phyloP scores from a whole-genome alignment of 2,888 invertebrate genomes.

The Oxyscelio sp. region DNA sequence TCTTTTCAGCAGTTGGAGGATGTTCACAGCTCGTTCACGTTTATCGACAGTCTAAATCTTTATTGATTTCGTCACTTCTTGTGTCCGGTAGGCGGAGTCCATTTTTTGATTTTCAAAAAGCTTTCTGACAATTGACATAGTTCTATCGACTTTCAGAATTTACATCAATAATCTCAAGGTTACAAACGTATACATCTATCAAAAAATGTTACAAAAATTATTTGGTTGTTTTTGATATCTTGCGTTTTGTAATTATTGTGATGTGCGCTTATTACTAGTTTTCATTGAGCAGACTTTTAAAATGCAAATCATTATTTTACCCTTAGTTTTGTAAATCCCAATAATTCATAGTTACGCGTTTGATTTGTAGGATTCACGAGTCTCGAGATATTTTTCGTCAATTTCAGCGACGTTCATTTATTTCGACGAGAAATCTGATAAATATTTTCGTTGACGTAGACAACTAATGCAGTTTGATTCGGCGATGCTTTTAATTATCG shows the following conservation, averaged over 20 bases:
- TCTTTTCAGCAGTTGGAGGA: background rate
- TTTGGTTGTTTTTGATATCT: slow-evolving; percentile 37
- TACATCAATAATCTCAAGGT: background rate
- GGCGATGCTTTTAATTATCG: too few relatives aligned
- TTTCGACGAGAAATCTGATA: slow-evolving; percentile 31
- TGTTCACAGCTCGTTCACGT: background rate
- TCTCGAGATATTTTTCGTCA: slow-evolving; percentile 34
- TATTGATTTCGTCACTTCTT: slow-evolving; percentile 10
- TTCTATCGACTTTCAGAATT: slow-evolving; percentile 39
- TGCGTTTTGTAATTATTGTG: slow-evolving; percentile 56
- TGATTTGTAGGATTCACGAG: slow-evolving; percentile 53
- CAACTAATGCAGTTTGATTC: slow-evolving; percentile 45
- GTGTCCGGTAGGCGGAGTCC: background rate
- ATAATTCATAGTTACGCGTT: slow-evolving; percentile 50
- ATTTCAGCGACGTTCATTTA: slow-evolving; percentile 53
- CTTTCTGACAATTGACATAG: slow-evolving; percentile 44
- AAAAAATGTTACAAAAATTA: slow-evolving; percentile 38
- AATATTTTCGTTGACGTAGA: slow-evolving; percentile 34
- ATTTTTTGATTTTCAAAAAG: slow-evolving; percentile 30
- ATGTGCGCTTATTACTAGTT: slow-evolving; percentile 27
- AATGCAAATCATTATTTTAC: slow-evolving; percentile 37
- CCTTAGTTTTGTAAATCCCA: slow-evolving; percentile 43
- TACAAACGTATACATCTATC: slow-evolving; percentile 28
- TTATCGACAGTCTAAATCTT: slow-evolving; percentile 9
- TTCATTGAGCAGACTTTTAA: slow-evolving; percentile 52